Base-by-base conservation (phyloP, 2,113 vertebrate genomes). In the Butastur rufipennis region DNA sequence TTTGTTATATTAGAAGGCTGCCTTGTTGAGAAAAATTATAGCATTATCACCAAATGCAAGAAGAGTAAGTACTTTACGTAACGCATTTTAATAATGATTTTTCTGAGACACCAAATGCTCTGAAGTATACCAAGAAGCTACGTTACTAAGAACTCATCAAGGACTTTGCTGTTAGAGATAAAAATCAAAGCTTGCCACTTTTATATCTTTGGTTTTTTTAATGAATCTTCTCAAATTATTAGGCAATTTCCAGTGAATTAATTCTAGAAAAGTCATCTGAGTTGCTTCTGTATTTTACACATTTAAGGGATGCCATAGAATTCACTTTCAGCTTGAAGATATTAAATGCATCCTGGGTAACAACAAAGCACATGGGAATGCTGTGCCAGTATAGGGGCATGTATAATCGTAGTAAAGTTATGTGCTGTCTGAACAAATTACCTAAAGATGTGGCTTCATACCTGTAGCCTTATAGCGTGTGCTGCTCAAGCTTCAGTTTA, bases 1-100 rank as follows among this genome's bases (percentile, higher is more conserved):
- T 88, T 87, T 96, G 90, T 97, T 97, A 91, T 68, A 68, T 92
- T 94, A 80, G 81, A 87, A 82, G 62, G 29, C 86, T 96, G 84
- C 67, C 93, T 82, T 74, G 70, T 93, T 95, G 78, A 88, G 77
- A 68, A 90, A 97, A 97, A 93, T 65, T 88, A 90, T 4, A 67
- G 34, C 45, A 94, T 96, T 93, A 78, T 96, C 8, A 3, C 38
- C 7, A 89, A 90, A 70, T 62, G 71, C 91, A 86, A 97, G 94
- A 66, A 66, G 52, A 95, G 52, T 93, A 88, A 93, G 93, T 84
- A 75, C 47, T 17, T 95, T 95, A 87, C 16, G 36, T 94, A 87
- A 74, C 42, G 29, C n/a, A 23, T 87, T 67, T 40, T 90, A 38
- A 63, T 85, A 82, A 91, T 52, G 43, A 61, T 62, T 50, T 94